Conservation (phyloP, 35 echinoderm and acorn worm species). For the Heliocidaris tuberculata region DNA sequence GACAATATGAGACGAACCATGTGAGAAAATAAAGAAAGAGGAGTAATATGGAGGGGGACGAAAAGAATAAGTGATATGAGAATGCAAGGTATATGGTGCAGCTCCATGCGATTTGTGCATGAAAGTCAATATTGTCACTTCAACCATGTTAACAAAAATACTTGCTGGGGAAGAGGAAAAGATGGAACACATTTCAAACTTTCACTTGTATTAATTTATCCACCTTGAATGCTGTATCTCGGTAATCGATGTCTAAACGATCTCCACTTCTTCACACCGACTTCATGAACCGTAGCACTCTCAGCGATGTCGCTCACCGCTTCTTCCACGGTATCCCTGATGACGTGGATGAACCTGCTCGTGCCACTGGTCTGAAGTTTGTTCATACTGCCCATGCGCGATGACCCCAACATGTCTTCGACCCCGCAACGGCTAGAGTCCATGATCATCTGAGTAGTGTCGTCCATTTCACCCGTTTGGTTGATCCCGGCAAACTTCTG, state of each 20-base stretch:
- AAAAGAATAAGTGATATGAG: too few species aligned
- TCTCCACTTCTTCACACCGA: not conserved
- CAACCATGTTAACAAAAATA: too few species aligned
- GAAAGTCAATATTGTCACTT: too few species aligned
- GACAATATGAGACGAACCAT: too few species aligned
- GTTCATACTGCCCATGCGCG: slow-evolving; percentile 26
- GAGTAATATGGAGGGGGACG: too few species aligned
- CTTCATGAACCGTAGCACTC: not conserved
- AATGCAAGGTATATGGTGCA: too few species aligned
- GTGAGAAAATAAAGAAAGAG: too few species aligned
- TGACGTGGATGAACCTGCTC: not conserved
- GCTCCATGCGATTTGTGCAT: too few species aligned
- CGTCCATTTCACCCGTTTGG: slow-evolving; percentile 75
- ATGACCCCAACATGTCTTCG: slow-evolving; percentile 78
- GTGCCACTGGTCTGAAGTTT: not conserved
- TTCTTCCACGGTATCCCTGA: not conserved
- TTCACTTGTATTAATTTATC: too few species aligned
- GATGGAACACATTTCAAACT: too few species aligned
- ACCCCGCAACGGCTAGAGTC: slow-evolving; percentile 74
- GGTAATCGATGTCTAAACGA: not conserved
- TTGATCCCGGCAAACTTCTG: slow-evolving; percentile 86
- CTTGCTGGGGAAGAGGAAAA: too few species aligned
- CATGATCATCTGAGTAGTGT: slow-evolving; percentile 60
- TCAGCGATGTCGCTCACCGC: not conserved
- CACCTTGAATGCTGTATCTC: slow-evolving; percentile 30